These are phyloP conservation scores for Leptosomus discolor DNA, from an alignment of 2,113 vertebrate species.

Conservation along the genomic window DNA sequence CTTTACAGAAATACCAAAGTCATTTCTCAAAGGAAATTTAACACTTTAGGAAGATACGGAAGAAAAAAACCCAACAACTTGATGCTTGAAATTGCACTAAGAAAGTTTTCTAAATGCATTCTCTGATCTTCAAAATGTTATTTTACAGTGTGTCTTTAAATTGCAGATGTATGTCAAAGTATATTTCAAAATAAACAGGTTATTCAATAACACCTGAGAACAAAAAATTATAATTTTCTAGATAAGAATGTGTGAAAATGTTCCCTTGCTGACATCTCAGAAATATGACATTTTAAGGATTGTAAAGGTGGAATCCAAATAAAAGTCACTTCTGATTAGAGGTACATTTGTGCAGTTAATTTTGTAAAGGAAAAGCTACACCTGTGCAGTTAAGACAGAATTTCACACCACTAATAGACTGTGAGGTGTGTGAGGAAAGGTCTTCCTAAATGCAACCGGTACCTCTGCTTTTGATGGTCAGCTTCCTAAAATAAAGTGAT, in stretches of 20 bases:
- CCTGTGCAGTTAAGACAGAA: not conserved
- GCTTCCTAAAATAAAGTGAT: not conserved
- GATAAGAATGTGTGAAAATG: not conserved
- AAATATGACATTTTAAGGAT: not conserved
- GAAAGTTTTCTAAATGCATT: not conserved
- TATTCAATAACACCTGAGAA: not conserved
- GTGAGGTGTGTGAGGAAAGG: not conserved
- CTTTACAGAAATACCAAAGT: not conserved
- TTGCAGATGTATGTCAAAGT: not conserved
- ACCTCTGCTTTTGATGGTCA: not conserved
- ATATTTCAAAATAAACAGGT: conserved; percentile 10
- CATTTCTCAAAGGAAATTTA: not conserved
- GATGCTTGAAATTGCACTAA: not conserved
- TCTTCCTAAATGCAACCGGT: not conserved
- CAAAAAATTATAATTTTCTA: not conserved
- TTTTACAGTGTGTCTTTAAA: not conserved
- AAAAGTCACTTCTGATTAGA: conserved; percentile 3
- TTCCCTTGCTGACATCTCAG: not conserved
- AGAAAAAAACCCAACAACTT: not conserved
- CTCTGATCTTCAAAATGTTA: not conserved
- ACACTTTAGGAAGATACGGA: not conserved
- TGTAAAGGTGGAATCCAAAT: not conserved
- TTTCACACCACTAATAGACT: not conserved
- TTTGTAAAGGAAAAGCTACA: not conserved
- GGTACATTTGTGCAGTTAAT: not conserved